Evolutionary conservation across 2,797 vertebrate species (phyloP), one percentile per base, ranked within the genome.

Genomic region (Smutsia gigantea): DNA sequence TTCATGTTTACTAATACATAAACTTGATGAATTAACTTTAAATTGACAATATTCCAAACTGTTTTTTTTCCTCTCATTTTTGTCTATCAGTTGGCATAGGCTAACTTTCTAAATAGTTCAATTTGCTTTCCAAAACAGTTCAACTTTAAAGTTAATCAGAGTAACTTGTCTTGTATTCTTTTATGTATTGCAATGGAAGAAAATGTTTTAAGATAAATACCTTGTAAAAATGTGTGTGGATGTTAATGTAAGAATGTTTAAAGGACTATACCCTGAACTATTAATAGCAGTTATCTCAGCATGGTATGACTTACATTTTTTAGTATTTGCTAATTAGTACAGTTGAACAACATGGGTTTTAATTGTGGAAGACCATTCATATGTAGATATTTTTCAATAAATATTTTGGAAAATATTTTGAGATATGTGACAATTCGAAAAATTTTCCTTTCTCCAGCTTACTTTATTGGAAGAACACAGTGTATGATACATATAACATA

Each of bases 81-180:
- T 69, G 55, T 42, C 37, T 90, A 46, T 83, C 42, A 34, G 15
- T 49, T 81, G 61, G 31, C 39, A 75, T 14, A 51, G 86, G 46
- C 37, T 74, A 46, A 51, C 39, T 95, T 90, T 88, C 77, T 93
- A 94, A 95, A 74, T 85, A 87, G 49, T 88, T 96, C 57, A 72
- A 29, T 95, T 93, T 88, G 57, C 63, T 96, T 95, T 85, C 11
- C 11, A 92, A 87, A 95, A 71, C 53, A 64, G 34, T 78, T 79
- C 17, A 77, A 49, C 27, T 79, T 93, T 68, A 85, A 95, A 51
- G 23, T 53, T 71, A 74, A 94, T 46, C 12, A 34, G 7, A 78
- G n/a, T 77, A 51, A 75, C 61, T 88, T 93, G 29, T 55, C 69
- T 69, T 94, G 42, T 42, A 37, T 88, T 96, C 51, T 68, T 69